Percentiles rank a stretch among this genome's conserved stretches.
Evolutionary conservation across 2,888 invertebrate genomes (phyloP).

Genomic region (Nomada hirtipes): DNA sequence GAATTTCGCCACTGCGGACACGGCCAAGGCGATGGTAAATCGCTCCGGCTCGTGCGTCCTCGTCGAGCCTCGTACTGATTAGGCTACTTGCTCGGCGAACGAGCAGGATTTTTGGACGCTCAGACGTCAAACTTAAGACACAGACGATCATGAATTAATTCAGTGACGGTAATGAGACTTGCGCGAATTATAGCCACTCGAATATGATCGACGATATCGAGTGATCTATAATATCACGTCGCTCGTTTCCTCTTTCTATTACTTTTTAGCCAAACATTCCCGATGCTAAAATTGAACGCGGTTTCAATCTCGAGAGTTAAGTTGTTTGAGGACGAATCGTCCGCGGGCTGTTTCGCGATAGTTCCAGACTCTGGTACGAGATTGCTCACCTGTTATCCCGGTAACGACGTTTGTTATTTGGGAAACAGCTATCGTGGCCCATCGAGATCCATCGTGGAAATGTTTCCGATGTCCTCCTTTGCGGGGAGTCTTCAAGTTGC

Average conservation of each 20-base stretch:
- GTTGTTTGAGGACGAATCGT: conserved; percentile 12
- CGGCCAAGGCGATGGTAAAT: conserved; percentile 68
- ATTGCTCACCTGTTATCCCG: conserved; percentile 25
- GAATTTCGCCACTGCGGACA: conserved; percentile 73
- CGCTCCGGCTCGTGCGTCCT: conserved; percentile 51
- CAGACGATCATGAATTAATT: not conserved
- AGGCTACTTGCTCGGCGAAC: conserved; percentile 28
- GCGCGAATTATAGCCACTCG: too few relatives aligned
- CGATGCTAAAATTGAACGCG: not conserved
- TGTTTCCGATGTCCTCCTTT: conserved; percentile 2
- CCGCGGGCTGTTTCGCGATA: conserved; percentile 41
- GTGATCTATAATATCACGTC: too few relatives aligned
- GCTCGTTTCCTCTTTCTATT: too few relatives aligned
- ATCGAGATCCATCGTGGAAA: conserved; percentile 5
- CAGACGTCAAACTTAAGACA: not conserved
- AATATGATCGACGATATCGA: too few relatives aligned
- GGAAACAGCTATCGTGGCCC: conserved; percentile 1
- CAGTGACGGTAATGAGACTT: not conserved
- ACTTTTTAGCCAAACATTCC: too few relatives aligned
- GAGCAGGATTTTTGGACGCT: not conserved
- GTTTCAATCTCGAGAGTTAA: conserved; percentile 38
- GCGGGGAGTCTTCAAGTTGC: not conserved
- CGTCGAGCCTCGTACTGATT: conserved; percentile 51
- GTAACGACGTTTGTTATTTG: conserved; percentile 5
- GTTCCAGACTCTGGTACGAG: conserved; percentile 21